Evolutionary conservation across 2,888 invertebrate species (phyloP).

Genomic region (Macaria liturata): DNA sequence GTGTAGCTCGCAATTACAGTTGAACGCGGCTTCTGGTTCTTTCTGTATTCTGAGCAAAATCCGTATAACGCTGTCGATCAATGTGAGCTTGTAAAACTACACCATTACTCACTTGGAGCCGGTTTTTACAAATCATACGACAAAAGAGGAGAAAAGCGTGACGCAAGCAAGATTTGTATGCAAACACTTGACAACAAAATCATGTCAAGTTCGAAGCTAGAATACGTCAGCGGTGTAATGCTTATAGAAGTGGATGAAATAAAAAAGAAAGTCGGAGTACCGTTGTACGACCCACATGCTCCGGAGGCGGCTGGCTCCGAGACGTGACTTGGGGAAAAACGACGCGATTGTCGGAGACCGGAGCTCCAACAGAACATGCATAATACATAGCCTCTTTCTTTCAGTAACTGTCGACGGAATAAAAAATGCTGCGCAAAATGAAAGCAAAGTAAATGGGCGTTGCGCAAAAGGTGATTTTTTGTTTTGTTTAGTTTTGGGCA

Average conservation of each 20-base stretch:
- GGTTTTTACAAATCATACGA: not conserved
- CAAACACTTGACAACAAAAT: conserved; percentile 17
- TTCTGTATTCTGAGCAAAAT: too few species aligned
- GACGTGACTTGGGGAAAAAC: conserved; percentile 65
- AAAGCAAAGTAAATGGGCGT: not conserved
- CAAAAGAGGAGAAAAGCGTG: conserved; percentile 19
- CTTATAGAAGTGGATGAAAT: conserved; percentile 53
- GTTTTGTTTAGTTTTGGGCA: not conserved
- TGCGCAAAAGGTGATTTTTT: not conserved
- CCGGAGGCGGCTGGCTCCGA: conserved; percentile 30
- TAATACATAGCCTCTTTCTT: conserved; percentile 11
- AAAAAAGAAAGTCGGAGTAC: conserved; percentile 75
- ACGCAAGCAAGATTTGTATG: conserved; percentile 9
- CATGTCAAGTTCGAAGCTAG: conserved; percentile 29
- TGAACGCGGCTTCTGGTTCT: too few species aligned
- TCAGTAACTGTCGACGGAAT: conserved; percentile 36
- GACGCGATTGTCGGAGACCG: conserved; percentile 30
- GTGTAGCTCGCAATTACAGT: too few species aligned
- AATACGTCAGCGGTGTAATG: conserved; percentile 38
- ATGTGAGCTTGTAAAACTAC: too few species aligned
- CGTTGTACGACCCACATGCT: conserved; percentile 77
- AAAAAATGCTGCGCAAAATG: not conserved
- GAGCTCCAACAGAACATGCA: not conserved
- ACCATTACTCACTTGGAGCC: too few species aligned
- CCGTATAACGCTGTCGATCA: too few species aligned